A percentile compares a stretch with the other conserved stretches of the same genome.
These are phyloP conservation scores for Scaptomyza montana DNA, from an alignment of 1,140 invertebrate genomes.

Conservation along the genomic window DNA sequence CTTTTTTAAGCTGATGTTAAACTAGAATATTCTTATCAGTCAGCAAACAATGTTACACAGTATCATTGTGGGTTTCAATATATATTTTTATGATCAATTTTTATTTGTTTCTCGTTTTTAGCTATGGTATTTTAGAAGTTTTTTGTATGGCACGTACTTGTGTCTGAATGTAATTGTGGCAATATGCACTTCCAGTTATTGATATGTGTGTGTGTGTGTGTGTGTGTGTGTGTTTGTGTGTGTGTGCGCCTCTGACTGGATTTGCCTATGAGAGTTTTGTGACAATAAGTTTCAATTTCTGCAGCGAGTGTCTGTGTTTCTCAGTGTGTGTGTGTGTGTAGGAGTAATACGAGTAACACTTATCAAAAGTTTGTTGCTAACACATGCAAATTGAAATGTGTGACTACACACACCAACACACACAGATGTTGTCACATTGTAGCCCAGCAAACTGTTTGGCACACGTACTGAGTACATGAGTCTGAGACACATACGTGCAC, in stretches of 20 bases:
- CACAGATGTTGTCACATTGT: slow-evolving; percentile 57
- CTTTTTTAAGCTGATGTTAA: no score
- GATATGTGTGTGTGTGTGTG: slow-evolving; percentile 40
- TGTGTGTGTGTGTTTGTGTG: slow-evolving; percentile 32
- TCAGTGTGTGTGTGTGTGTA: slow-evolving; percentile 28
- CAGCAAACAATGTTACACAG: no score
- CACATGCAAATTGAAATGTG: slow-evolving; percentile 81
- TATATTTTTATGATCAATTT: no score
- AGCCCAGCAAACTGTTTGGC: slow-evolving; percentile 51
- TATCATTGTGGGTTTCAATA: no score
- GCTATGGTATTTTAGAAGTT: not conserved
- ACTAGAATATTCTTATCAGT: no score
- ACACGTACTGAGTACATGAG: slow-evolving; percentile 59
- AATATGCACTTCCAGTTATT: slow-evolving; percentile 49
- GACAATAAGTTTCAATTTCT: slow-evolving; percentile 72
- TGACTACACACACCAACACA: slow-evolving; percentile 50
- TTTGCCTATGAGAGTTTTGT: slow-evolving; percentile 52
- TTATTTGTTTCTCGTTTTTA: not conserved
- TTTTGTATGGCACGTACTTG: slow-evolving; percentile 33
- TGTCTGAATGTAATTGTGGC: slow-evolving; percentile 49
- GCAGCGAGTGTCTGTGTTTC: slow-evolving; percentile 18
- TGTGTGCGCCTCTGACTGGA: slow-evolving; percentile 28
- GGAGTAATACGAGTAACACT: slow-evolving; percentile 76
- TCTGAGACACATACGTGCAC: slow-evolving; percentile 29
- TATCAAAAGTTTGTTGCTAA: slow-evolving; percentile 80